These are phyloP conservation scores for Cryptophagus acutangulus DNA, from an alignment of 2,888 invertebrate species.

Conservation along the genomic window DNA sequence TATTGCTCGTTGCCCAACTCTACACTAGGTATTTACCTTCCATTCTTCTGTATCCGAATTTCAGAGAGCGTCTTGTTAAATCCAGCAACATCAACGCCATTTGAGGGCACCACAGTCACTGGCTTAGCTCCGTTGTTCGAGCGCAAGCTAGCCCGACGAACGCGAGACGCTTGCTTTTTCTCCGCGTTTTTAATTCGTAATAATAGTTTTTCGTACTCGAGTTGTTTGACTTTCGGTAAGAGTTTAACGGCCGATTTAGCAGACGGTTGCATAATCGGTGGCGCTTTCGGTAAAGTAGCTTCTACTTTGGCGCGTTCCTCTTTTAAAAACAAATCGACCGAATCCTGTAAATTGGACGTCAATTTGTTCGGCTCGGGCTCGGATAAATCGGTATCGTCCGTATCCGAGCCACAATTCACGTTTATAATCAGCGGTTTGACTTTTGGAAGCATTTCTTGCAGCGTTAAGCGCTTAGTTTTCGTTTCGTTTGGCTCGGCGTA, in stretches of 20 bases:
- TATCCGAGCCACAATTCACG: constrained; percentile 38
- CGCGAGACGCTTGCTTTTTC: constrained; percentile 20
- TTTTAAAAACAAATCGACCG: constrained; percentile 39
- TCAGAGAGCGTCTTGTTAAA: constrained; percentile 31
- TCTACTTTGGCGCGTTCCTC: constrained; percentile 41
- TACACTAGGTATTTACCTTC: too few relatives aligned
- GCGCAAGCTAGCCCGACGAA: too few relatives aligned
- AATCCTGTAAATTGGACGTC: constrained; percentile 1
- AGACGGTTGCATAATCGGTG: neutral
- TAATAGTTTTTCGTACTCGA: constrained; percentile 43
- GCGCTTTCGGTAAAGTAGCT: neutral
- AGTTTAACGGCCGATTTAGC: constrained; percentile 41
- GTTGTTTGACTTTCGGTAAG: constrained; percentile 43
- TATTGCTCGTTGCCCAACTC: too few relatives aligned
- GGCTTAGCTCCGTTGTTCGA: too few relatives aligned
- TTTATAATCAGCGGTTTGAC: constrained; percentile 45
- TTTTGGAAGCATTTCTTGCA: constrained; percentile 21
- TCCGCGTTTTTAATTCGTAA: constrained; percentile 39
- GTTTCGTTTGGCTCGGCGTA: constrained; percentile 39
- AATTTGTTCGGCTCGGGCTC: constrained; percentile 9
- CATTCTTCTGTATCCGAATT: constrained; percentile 37
- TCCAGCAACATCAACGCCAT: constrained; percentile 5
- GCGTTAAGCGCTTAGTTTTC: neutral
- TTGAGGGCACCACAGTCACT: constrained; percentile 9
- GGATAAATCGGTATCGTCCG: constrained; percentile 28